Conservation (phyloP, 2,113 vertebrate species). For the Hyperoodon ampullatus region DNA sequence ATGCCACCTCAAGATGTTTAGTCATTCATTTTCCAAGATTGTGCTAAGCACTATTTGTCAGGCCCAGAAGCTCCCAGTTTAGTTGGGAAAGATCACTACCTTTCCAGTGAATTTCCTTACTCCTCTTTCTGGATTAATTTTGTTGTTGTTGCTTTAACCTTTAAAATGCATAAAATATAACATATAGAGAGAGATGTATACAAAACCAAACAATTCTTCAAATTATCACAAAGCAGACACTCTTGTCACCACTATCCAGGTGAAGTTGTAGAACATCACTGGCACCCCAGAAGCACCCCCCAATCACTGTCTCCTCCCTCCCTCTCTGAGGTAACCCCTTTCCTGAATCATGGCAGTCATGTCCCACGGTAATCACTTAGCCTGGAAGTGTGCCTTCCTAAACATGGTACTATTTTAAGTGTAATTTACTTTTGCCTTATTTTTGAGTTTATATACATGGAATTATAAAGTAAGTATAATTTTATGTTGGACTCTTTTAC, state of each 20-base stretch:
- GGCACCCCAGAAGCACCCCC: neutral
- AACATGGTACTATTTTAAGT: neutral
- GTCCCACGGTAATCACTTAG: neutral
- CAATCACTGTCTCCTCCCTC: neutral
- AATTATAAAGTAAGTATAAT: neutral
- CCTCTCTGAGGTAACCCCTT: neutral
- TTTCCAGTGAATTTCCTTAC: neutral
- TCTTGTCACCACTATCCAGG: neutral
- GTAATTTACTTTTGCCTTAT: neutral
- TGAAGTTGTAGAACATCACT: neutral
- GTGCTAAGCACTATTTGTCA: neutral
- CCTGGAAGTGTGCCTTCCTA: neutral
- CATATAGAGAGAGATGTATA: neutral
- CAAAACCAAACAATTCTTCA: neutral
- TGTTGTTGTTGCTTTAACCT: neutral
- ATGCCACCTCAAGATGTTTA: too few relatives aligned
- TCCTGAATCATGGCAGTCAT: neutral
- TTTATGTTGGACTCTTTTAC: too few relatives aligned
- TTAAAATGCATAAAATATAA: neutral
- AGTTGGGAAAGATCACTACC: neutral
- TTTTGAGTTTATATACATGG: neutral
- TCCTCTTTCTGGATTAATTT: neutral
- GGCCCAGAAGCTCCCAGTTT: neutral
- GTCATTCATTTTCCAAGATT: neutral
- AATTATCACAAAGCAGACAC: neutral